Conservation (phyloP, 2,113 vertebrate species). For the Neodontobutis hainanensis region DNA sequence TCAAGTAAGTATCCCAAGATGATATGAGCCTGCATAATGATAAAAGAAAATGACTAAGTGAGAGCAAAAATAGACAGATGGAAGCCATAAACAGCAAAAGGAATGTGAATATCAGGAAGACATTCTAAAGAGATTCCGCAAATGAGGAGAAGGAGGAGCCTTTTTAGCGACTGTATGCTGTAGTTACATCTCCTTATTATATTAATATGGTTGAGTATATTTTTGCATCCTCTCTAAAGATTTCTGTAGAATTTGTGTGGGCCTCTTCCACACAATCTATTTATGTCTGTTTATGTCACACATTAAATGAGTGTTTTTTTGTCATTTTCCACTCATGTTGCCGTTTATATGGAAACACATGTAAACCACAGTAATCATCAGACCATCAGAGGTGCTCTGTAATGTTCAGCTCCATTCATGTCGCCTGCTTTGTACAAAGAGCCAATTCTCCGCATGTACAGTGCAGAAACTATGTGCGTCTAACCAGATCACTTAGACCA, state of each 20-base stretch:
- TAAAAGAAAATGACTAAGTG: neutral
- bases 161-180: too few relatives aligned
- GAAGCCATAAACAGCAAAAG: neutral
- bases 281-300: neutral
- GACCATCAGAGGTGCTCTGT: conserved; percentile 8
- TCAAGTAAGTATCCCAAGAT: neutral
- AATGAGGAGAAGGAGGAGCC: neutral
- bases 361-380: conserved; percentile 3
- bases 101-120: neutral
- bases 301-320: too few relatives aligned
- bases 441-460: neutral
- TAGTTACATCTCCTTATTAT: too few relatives aligned
- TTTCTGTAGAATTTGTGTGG: neutral
- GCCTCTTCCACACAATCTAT: neutral
- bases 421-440: neutral
- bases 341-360: neutral
- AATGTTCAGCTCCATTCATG: neutral
- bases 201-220: too few relatives aligned
- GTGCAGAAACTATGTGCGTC: neutral
- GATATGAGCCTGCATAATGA: too few relatives aligned
- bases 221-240: too few relatives aligned
- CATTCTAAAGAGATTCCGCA: neutral
- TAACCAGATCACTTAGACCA: neutral
- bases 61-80: neutral
- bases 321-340: neutral